A percentile compares a stretch with the other conserved stretches of the same genome.
Evolutionary conservation across 2,113 vertebrate genomes (phyloP).

Genomic region (Neotragus pygmaeus): DNA sequence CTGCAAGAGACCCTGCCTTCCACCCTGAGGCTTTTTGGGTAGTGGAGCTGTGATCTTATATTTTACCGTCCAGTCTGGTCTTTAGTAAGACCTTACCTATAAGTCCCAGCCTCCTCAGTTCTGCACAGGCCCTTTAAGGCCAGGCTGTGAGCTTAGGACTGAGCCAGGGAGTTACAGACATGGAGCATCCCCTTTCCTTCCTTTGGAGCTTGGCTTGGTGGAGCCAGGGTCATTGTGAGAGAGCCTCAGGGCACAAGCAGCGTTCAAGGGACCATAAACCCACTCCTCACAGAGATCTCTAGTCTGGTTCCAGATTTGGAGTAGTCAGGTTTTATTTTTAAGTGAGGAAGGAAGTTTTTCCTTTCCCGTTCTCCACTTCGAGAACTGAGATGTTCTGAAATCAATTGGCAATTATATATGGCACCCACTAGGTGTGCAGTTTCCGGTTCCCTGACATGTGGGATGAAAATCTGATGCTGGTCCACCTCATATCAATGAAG

Average conservation of each 20-base stretch:
- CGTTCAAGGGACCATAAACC: neutral
- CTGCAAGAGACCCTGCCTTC: neutral
- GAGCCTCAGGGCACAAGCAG: neutral
- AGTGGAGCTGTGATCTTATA: neutral
- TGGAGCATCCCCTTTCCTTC: fast-evolving
- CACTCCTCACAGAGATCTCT: neutral
- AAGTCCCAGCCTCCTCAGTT: neutral
- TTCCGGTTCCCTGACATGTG: neutral
- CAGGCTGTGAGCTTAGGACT: neutral
- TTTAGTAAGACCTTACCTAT: neutral
- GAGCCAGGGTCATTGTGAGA: neutral
- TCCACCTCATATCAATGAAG: neutral
- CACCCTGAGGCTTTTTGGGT: neutral
- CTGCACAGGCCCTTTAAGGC: neutral
- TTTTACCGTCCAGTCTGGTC: neutral
- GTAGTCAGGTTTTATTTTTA: neutral
- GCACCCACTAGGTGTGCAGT: neutral
- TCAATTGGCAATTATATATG: neutral
- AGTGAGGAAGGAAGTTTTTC: neutral
- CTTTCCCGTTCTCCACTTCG: neutral
- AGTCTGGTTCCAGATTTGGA: neutral
- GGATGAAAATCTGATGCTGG: neutral
- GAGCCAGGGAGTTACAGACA: neutral
- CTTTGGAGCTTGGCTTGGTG: neutral
- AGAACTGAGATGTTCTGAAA: neutral